Conservation (phyloP, 1,140 invertebrate genomes). For the Zaprionus inermis region DNA sequence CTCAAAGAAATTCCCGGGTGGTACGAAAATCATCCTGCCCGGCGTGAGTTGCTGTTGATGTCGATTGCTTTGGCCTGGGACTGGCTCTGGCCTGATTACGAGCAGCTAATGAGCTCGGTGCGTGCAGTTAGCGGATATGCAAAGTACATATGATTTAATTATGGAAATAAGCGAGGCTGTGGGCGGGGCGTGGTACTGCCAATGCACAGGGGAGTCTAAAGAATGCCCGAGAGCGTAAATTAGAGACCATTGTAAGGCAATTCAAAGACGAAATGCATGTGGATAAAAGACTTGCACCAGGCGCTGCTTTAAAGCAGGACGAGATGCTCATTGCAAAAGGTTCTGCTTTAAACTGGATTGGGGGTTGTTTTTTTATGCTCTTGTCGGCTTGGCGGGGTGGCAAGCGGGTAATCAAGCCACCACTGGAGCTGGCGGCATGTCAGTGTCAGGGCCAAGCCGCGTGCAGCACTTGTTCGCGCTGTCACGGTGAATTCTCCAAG, state of each 20-base stretch:
- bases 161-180: constrained; percentile 43
- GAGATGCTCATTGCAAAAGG: constrained; percentile 8
- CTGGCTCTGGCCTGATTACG: constrained; percentile 54
- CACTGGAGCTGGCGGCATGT: constrained; percentile 50
- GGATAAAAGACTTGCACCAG: constrained; percentile 7
- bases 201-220: constrained; percentile 69
- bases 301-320: constrained; percentile 53
- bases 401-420: constrained; percentile 41
- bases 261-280: constrained; percentile 46
- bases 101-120: constrained; percentile 71
- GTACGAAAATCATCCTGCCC: not conserved
- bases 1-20: not conserved
- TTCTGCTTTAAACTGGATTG: constrained; percentile 41
- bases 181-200: not conserved
- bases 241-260: constrained; percentile 74
- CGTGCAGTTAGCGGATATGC: constrained; percentile 67
- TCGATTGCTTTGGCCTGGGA: constrained; percentile 47
- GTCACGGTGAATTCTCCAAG: constrained; percentile 80
- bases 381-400: constrained; percentile 53
- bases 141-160: constrained; percentile 80
- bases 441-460: constrained; percentile 59
- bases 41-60: constrained; percentile 42
- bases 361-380: constrained; percentile 15
- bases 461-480: constrained; percentile 78
- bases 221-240: constrained; percentile 65